These are phyloP conservation scores for Corvus moneduloides DNA, from an alignment of 2,113 vertebrate species.

Conservation along the genomic window DNA sequence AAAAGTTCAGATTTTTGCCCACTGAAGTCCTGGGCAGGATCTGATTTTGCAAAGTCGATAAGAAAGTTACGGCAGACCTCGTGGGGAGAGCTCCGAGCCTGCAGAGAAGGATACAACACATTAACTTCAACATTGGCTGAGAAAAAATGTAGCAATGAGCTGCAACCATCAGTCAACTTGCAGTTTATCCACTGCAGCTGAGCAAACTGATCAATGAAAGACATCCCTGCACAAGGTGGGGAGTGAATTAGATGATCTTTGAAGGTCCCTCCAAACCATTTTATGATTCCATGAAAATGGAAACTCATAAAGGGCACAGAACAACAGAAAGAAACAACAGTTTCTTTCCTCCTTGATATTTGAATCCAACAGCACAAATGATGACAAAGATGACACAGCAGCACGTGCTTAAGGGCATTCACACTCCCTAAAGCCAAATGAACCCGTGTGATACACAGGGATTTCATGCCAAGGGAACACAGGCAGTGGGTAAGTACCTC, in stretches of 20 bases:
- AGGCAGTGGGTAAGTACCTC: slow-evolving; percentile 59
- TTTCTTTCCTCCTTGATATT: neutral
- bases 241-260: neutral
- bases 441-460: fast-evolving
- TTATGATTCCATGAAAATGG: neutral
- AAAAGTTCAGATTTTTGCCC: slow-evolving; percentile 86
- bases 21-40: slow-evolving; percentile 82
- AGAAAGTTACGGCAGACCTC: slow-evolving; percentile 83
- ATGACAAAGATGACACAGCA: neutral
- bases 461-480: neutral
- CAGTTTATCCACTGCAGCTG: neutral
- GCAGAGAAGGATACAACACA: neutral
- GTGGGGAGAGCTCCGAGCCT: slow-evolving; percentile 73
- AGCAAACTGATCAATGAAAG: neutral
- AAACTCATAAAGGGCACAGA: neutral
- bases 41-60: slow-evolving; percentile 88
- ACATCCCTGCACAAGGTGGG: neutral
- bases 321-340: neutral
- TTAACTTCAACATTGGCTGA: fast-evolving
- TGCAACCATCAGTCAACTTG: neutral
- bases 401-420: neutral
- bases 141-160: neutral
- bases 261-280: neutral
- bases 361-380: neutral
- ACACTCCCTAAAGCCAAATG: neutral